These are phyloP conservation scores for Poliocrania exsul DNA, from an alignment of 2,797 vertebrate species.

Conservation along the genomic window DNA sequence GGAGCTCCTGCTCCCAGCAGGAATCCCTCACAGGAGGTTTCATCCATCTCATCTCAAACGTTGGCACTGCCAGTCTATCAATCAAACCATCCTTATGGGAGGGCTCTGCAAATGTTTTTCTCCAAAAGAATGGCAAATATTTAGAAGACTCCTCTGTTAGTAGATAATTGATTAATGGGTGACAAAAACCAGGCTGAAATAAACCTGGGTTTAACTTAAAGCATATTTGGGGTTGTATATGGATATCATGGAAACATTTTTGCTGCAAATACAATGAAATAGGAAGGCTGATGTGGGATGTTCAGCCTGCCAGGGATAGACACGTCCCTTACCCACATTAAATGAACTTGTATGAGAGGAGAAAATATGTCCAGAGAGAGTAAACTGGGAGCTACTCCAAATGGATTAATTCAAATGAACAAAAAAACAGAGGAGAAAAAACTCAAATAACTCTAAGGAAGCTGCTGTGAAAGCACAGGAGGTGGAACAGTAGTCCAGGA, in stretches of 20 bases:
- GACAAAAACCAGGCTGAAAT: not conserved
- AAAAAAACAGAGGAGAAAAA: not conserved
- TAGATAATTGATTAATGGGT: not conserved
- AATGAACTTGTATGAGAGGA: not conserved
- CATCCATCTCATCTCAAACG: not conserved
- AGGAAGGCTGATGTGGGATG: not conserved
- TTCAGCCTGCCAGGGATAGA: not conserved
- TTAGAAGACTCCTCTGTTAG: not conserved
- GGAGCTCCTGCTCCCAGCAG: constrained; percentile 39
- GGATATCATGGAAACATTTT: rapidly evolving
- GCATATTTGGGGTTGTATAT: not conserved
- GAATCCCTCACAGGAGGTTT: not conserved
- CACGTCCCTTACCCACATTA: not conserved
- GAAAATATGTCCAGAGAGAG: not conserved
- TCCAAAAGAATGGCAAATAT: not conserved
- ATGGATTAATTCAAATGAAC: not conserved
- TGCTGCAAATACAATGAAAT: not conserved
- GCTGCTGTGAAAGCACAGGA: not conserved
- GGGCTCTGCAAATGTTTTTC: not conserved
- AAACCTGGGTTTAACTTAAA: not conserved
- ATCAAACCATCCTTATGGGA: not conserved
- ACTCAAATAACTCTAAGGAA: not conserved
- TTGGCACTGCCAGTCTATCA: not conserved
- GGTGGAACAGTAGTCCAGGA: not conserved
- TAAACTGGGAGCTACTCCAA: not conserved